Evolutionary conservation across 2,113 vertebrate species (phyloP).

Genomic region (Takifugu flavidus): DNA sequence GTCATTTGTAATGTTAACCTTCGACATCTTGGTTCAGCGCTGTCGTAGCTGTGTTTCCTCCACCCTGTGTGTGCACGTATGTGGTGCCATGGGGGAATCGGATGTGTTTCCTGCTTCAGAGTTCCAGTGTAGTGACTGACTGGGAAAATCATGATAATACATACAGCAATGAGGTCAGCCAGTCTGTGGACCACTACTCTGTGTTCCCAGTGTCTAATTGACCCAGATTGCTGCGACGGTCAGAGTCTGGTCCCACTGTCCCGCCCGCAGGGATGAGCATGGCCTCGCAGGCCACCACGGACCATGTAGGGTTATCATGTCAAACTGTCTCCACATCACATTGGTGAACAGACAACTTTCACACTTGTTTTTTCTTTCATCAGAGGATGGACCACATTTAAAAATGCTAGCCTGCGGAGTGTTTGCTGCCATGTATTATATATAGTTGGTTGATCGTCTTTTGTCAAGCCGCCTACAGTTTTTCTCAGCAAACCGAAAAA

Average conservation of each 20-base stretch:
- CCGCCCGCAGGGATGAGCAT: constrained; percentile 6
- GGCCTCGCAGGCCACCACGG: constrained; percentile 12
- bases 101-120: constrained; percentile 47
- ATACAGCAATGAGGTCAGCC: constrained; percentile 54
- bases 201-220: constrained; percentile 34
- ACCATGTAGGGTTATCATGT: constrained; percentile 20
- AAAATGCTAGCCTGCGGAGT: background rate
- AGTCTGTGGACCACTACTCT: constrained; percentile 8
- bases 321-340: constrained; percentile 12
- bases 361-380: background rate
- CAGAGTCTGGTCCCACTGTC: constrained; percentile 36
- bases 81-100: constrained; percentile 25
- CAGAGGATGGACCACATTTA: background rate
- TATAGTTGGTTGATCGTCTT: constrained; percentile 47
- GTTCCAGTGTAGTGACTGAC: constrained; percentile 24
- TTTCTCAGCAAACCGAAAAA: constrained; percentile 22
- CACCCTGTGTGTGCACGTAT: constrained; percentile 8
- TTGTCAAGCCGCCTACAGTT: constrained; percentile 20
- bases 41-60: constrained; percentile 55
- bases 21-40: constrained; percentile 43
- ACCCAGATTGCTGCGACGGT: constrained; percentile 53
- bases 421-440: background rate
- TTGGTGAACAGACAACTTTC: background rate
- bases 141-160: constrained; percentile 58
- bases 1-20: constrained; percentile 65